A percentile compares a stretch with the other conserved stretches of the same genome.
phyloP scores from a whole-genome alignment of 2,113 vertebrate genomes.

The Entelurus aequoreus region DNA sequence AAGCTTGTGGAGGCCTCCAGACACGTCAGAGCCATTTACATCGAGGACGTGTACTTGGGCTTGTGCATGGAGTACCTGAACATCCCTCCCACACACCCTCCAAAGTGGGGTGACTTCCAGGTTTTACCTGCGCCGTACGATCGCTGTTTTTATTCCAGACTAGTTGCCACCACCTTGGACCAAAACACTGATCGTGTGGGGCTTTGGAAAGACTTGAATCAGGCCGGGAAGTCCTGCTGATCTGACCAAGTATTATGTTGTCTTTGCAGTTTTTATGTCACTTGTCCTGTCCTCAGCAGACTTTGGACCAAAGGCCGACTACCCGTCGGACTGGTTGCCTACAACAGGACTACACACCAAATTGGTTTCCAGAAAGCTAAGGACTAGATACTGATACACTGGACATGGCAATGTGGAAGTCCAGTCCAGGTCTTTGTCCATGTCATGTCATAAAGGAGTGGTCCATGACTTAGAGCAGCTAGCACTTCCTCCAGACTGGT shows the following conservation, averaged over 20 bases:
- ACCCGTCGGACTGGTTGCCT: too few species aligned
- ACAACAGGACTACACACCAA: too few species aligned
- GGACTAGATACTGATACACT: too few species aligned
- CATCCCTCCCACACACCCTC: not conserved
- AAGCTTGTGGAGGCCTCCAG: slow-evolving; percentile 57
- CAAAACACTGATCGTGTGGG: not conserved
- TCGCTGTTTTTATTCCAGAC: slow-evolving; percentile 47
- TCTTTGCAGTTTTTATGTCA: not conserved
- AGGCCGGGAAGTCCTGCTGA: slow-evolving; percentile 41
- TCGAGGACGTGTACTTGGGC: slow-evolving; percentile 71
- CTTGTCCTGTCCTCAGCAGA: not conserved
- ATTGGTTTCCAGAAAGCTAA: too few species aligned
- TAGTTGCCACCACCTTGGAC: slow-evolving; percentile 31
- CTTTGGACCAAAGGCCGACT: too few species aligned
- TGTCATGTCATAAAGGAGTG: too few species aligned
- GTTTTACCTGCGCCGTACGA: slow-evolving; percentile 26
- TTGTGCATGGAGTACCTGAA: slow-evolving; percentile 62
- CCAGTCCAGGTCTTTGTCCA: too few species aligned
- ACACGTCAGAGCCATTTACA: slow-evolving; percentile 55
- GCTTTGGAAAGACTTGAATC: slow-evolving; percentile 53
- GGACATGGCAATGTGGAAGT: too few species aligned
- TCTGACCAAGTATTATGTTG: not conserved
- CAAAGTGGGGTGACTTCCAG: slow-evolving; percentile 15
- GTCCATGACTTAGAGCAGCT: too few species aligned
- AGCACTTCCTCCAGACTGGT: too few species aligned